phyloP scores from a whole-genome alignment of 2,888 invertebrate species.

The Mesochorus sp. region DNA sequence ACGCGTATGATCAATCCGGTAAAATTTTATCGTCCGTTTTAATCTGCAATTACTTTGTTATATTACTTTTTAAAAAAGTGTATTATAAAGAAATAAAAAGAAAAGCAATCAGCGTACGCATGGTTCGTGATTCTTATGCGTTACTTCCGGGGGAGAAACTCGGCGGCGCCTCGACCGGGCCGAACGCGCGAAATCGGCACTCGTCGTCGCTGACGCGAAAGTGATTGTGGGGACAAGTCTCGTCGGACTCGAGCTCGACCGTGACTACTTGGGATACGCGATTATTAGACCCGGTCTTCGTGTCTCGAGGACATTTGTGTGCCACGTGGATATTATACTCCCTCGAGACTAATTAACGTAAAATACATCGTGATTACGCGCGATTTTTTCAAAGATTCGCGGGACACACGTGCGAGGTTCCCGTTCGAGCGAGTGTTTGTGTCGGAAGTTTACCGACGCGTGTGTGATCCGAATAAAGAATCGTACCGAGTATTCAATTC shows the following conservation, averaged over 20 bases:
- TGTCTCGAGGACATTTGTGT: neutral
- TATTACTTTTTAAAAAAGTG: no score
- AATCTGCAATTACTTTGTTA: no score
- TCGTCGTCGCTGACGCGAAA: slow-evolving; percentile 9
- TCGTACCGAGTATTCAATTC: slow-evolving; percentile 50
- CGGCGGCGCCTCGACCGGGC: slow-evolving; percentile 59
- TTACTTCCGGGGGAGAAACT: slow-evolving; percentile 53
- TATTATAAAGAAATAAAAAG: neutral
- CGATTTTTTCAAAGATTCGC: slow-evolving; percentile 9
- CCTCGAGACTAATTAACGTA: neutral
- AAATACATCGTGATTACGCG: neutral
- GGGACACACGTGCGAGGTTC: slow-evolving; percentile 32
- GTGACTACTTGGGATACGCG: slow-evolving; percentile 32
- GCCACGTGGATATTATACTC: neutral
- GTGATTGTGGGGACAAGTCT: neutral
- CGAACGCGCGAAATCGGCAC: slow-evolving; percentile 42
- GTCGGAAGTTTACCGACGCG: neutral
- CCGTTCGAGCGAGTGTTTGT: neutral
- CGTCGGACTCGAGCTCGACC: slow-evolving; percentile 40
- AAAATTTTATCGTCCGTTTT: no score
- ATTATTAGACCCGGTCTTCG: neutral
- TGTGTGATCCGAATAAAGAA: slow-evolving; percentile 30
- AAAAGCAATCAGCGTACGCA: neutral
- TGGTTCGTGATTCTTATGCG: slow-evolving; percentile 47
- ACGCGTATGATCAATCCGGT: no score